Conservation (phyloP, 2,888 invertebrate species). For the Dusona sp. region DNA sequence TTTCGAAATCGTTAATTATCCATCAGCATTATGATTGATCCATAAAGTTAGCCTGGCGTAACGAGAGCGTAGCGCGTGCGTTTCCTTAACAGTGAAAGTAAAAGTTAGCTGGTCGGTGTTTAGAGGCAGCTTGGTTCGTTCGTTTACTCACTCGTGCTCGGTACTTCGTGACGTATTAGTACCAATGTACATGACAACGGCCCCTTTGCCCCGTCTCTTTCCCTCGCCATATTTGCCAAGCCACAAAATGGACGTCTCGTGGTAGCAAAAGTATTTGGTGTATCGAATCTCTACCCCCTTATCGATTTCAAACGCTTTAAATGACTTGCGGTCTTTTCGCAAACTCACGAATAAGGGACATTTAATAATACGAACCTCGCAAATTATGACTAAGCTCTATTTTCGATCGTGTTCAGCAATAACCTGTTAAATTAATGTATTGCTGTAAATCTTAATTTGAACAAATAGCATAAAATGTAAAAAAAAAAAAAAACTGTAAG, state of each 20-base stretch:
- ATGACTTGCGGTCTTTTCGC: not conserved
- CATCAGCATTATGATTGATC: conserved; percentile 78
- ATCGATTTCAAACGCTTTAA: conserved; percentile 50
- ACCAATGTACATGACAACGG: conserved; percentile 15
- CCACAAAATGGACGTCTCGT: conserved; percentile 37
- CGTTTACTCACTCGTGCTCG: conserved; percentile 56
- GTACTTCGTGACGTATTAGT: conserved; percentile 60
- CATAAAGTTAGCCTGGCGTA: conserved; percentile 80
- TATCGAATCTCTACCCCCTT: conserved; percentile 52
- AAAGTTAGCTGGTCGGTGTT: conserved; percentile 72
- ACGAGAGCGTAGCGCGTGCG: conserved; percentile 73
- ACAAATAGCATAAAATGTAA: not conserved
- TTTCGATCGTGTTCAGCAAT: not conserved
- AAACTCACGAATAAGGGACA: not conserved
- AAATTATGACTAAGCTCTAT: not conserved
- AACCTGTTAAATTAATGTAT: not conserved
- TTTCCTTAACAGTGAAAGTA: conserved; percentile 79
- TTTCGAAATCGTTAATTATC: conserved; percentile 78
- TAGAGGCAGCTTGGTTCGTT: conserved; percentile 36
- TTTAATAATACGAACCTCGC: not conserved
- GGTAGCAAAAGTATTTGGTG: conserved; percentile 35
- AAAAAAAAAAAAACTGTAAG: not conserved
- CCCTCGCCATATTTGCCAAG: not conserved
- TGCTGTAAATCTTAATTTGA: not conserved
- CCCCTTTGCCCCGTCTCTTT: conserved; percentile 12